These are phyloP conservation scores for Probosciger aterrimus DNA, from an alignment of 2,113 vertebrate species.

Conservation along the genomic window DNA sequence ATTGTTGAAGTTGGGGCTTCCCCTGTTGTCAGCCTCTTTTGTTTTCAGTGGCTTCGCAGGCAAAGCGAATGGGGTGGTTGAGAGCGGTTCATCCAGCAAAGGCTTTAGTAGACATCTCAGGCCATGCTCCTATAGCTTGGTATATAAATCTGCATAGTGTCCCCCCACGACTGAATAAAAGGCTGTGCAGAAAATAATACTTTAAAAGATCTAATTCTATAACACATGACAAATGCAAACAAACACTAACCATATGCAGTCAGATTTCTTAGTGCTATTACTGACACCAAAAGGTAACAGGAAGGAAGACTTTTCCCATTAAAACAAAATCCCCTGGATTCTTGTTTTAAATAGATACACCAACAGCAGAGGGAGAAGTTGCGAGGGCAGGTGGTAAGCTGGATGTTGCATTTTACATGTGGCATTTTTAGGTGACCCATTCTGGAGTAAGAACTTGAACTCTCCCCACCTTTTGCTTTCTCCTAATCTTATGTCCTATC, in stretches of 20 bases:
- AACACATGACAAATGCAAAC: constrained; percentile 18
- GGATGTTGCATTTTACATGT: neutral
- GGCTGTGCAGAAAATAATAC: neutral
- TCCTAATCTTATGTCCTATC: neutral
- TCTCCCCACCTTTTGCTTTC: neutral
- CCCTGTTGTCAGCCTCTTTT: neutral
- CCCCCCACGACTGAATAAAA: neutral
- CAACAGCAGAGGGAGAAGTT: neutral
- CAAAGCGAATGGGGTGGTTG: neutral
- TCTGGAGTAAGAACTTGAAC: neutral
- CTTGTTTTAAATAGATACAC: neutral
- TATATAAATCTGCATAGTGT: neutral
- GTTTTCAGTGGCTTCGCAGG: neutral
- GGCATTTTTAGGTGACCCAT: neutral
- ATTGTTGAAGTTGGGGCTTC: constrained; percentile 10
- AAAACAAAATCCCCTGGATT: neutral
- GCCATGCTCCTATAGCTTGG: neutral
- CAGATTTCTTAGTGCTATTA: neutral
- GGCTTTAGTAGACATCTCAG: neutral
- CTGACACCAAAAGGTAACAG: constrained; percentile 6
- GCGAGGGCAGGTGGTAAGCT: neutral
- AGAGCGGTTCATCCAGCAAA: constrained; percentile 3
- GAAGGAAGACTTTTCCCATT: neutral
- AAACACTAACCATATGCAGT: neutral
- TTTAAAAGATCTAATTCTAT: neutral